phyloP scores from a whole-genome alignment of 2,797 vertebrate genomes.

The Diplodus sargus region DNA sequence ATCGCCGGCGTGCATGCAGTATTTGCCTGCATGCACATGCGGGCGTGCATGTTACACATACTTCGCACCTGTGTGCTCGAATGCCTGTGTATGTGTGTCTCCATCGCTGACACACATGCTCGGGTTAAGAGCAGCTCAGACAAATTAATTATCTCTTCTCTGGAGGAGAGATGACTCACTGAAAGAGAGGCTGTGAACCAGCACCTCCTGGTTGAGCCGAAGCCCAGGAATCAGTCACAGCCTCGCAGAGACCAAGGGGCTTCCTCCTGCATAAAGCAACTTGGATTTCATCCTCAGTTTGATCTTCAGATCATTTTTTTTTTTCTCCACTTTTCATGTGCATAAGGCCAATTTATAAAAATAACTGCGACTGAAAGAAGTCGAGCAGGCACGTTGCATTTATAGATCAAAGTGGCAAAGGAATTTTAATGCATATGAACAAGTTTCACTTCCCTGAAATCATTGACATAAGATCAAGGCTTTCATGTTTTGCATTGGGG shows the following conservation, averaged over 20 bases:
- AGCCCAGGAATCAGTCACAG: constrained; percentile 54
- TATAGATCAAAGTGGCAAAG: constrained; percentile 74
- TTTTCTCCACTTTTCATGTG: constrained; percentile 51
- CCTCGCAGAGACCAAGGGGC: constrained; percentile 44
- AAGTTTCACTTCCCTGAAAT: constrained; percentile 70
- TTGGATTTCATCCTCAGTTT: constrained; percentile 60
- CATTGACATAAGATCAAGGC: constrained; percentile 74
- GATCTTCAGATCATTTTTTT: constrained; percentile 61
- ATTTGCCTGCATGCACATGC: constrained; percentile 23
- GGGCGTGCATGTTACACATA: constrained; percentile 28
- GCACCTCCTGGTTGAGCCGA: constrained; percentile 52
- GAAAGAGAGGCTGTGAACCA: constrained; percentile 60
- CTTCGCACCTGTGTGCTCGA: constrained; percentile 51
- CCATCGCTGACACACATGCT: constrained; percentile 47
- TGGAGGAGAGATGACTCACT: constrained; percentile 67
- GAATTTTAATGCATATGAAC: constrained; percentile 74
- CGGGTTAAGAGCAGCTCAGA: constrained; percentile 76
- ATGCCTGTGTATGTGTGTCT: constrained; percentile 22
- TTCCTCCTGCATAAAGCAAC: constrained; percentile 49
- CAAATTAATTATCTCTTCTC: constrained; percentile 79
- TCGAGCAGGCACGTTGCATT: constrained; percentile 71
- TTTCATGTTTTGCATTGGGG: constrained; percentile 68
- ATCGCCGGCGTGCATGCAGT: constrained; percentile 7
- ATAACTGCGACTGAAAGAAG: constrained; percentile 70
- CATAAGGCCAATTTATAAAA: constrained; percentile 70